Conservation (phyloP, 2,113 vertebrate genomes). For the Chaetodon trifascialis region DNA sequence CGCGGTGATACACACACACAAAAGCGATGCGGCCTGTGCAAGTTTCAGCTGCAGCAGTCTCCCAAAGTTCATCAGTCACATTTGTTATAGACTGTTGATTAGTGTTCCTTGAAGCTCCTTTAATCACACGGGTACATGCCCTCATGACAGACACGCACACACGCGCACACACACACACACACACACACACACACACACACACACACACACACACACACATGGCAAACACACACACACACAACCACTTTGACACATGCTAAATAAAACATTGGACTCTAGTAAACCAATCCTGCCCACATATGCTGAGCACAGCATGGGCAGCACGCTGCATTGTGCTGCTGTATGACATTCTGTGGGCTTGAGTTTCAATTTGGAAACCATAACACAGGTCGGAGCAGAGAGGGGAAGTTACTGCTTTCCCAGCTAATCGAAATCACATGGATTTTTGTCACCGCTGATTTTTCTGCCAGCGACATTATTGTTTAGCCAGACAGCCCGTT, state of each 20-base stretch:
- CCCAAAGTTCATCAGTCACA: conserved; percentile 62
- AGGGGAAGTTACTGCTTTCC: conserved; percentile 31
- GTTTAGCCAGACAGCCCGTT: conserved; percentile 10
- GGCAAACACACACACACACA: conserved; percentile 26
- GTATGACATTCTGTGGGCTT: conserved; percentile 72
- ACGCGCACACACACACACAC: conserved; percentile 10
- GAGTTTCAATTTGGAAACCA: conserved; percentile 76
- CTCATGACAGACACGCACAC: conserved; percentile 18
- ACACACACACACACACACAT: conserved; percentile 10
- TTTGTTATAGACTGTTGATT: conserved; percentile 60
- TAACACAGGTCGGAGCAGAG: conserved; percentile 56
- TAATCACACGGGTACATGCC: conserved; percentile 40
- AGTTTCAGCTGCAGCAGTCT: conserved; percentile 16
- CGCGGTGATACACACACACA: conserved; percentile 21
- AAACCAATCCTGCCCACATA: conserved; percentile 81
- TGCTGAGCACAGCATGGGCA: conserved; percentile 75
- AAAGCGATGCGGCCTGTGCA: conserved; percentile 3
- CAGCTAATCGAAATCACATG: conserved; percentile 61
- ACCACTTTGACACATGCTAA: conserved; percentile 77
- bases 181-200: conserved; percentile 18
- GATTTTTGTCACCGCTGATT: conserved; percentile 40
- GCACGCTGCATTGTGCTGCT: conserved; percentile 72
- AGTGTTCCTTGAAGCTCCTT: conserved; percentile 52
- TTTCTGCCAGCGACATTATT: conserved; percentile 1
- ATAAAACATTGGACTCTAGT: conserved; percentile 80